These are phyloP conservation scores for Catostomus latipinnis DNA, from an alignment of 2,797 vertebrate species.

Conservation along the genomic window DNA sequence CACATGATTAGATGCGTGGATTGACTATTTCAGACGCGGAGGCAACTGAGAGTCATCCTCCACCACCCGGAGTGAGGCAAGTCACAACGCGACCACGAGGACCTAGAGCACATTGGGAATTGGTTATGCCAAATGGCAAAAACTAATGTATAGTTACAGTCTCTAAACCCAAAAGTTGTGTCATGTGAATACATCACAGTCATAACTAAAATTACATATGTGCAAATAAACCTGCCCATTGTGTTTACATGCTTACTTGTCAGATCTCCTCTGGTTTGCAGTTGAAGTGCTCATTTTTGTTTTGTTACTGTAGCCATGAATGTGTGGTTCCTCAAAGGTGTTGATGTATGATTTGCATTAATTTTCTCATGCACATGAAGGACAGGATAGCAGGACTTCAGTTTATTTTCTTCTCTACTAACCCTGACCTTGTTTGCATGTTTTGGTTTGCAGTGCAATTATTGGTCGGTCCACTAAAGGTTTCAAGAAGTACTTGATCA, in stretches of 20 bases:
- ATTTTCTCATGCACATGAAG: slow-evolving; percentile 20
- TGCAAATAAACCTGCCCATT: neutral
- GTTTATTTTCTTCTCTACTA: slow-evolving; percentile 2
- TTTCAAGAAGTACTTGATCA: slow-evolving; percentile 96
- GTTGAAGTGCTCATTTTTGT: neutral
- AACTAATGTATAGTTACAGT: no score
- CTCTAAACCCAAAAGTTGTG: neutral
- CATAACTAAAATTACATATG: neutral
- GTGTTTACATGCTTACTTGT: slow-evolving; percentile 30
- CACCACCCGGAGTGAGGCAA: no score
- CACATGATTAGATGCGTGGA: no score
- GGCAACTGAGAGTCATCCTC: no score
- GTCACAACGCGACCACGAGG: no score
- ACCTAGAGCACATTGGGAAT: no score
- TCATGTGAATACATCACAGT: neutral
- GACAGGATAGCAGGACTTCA: neutral
- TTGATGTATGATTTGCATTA: neutral
- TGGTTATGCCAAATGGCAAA: no score
- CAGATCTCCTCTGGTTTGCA: slow-evolving; percentile 57
- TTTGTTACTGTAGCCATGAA: slow-evolving; percentile 3
- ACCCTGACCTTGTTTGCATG: slow-evolving; percentile 67
- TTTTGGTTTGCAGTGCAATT: slow-evolving; percentile 95
- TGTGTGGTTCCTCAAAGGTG: slow-evolving; percentile 1
- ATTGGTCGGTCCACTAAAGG: slow-evolving; percentile 94
- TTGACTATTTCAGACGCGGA: no score